Evolutionary conservation across 1,140 invertebrate species (phyloP).

Genomic region (Phymorhynchus buccinoides): DNA sequence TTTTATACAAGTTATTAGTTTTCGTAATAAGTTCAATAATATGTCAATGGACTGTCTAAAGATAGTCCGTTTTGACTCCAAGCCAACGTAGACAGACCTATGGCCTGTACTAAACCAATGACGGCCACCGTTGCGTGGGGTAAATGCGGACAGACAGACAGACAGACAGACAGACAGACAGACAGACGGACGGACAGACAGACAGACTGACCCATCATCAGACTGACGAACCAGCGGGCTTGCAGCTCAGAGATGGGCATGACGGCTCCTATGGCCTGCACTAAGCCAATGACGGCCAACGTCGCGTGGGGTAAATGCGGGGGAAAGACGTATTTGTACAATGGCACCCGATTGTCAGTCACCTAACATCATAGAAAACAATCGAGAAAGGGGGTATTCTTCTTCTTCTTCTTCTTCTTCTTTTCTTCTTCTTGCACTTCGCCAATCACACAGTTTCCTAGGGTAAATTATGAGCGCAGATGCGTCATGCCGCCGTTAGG

Average conservation of each 20-base stretch:
- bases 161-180: neutral
- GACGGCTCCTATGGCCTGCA: constrained; percentile 77
- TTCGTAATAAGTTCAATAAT: no score
- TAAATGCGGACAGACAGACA: constrained; percentile 42
- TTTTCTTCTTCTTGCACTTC: no score
- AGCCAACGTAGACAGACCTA: no score
- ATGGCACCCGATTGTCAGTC: constrained; percentile 69
- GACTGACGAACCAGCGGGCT: constrained; percentile 70
- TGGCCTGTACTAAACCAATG: constrained; percentile 76
- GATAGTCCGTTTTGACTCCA: no score
- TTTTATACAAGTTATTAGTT: no score
- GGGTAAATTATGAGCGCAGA: no score
- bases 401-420: no score
- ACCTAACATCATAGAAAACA: constrained; percentile 34
- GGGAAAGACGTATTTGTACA: constrained; percentile 77
- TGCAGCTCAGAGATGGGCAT: constrained; percentile 77
- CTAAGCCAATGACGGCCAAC: constrained; percentile 75
- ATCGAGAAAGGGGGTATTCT: no score
- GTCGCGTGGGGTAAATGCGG: constrained; percentile 69
- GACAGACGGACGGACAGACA: no score
- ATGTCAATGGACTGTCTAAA: no score
- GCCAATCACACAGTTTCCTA: no score
- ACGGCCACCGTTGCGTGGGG: constrained; percentile 72
- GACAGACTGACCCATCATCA: constrained; percentile 55
- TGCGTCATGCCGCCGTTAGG: no score